phyloP scores from a whole-genome alignment of 2,888 invertebrate genomes.

The Biston stratarius region DNA sequence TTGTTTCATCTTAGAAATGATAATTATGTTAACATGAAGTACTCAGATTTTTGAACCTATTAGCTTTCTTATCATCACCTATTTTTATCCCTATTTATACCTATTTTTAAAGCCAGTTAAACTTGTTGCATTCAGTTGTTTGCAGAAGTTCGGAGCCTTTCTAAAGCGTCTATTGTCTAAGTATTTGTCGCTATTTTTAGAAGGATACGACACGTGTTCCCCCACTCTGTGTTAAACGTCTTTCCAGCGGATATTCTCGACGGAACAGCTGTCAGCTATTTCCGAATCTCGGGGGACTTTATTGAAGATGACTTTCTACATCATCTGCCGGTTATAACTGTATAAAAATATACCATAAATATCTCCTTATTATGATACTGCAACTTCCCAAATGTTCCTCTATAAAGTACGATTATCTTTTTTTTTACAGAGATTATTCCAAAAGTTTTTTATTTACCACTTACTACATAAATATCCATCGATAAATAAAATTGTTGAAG shows the following conservation, averaged over 20 bases:
- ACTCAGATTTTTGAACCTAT: no score
- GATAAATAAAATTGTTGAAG: conserved; percentile 1
- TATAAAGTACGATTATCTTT: conserved; percentile 1
- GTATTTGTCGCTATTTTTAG: conserved; percentile 46
- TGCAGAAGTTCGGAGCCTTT: conserved; percentile 15
- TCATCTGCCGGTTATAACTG: conserved; percentile 38
- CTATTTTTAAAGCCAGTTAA: background rate
- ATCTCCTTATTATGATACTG: conserved; percentile 5
- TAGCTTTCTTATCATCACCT: background rate
- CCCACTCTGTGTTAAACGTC: conserved; percentile 62
- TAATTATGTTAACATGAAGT: background rate
- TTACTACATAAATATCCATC: background rate
- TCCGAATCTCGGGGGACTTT: conserved; percentile 71
- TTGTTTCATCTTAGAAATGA: no score
- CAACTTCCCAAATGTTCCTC: background rate
- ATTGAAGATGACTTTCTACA: conserved; percentile 57
- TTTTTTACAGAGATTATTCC: conserved; percentile 22
- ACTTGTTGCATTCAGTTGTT: conserved; percentile 26
- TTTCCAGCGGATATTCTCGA: conserved; percentile 68
- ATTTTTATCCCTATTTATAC: no score
- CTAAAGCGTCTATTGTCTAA: conserved; percentile 39
- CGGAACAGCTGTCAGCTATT: conserved; percentile 82
- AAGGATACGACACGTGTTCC: conserved; percentile 54
- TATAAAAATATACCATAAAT: conserved; percentile 32
- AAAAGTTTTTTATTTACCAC: background rate